Evolutionary conservation across 2,888 invertebrate species (phyloP), one percentile per base, ranked within the genome.

Genomic region (Andrena praecox): DNA sequence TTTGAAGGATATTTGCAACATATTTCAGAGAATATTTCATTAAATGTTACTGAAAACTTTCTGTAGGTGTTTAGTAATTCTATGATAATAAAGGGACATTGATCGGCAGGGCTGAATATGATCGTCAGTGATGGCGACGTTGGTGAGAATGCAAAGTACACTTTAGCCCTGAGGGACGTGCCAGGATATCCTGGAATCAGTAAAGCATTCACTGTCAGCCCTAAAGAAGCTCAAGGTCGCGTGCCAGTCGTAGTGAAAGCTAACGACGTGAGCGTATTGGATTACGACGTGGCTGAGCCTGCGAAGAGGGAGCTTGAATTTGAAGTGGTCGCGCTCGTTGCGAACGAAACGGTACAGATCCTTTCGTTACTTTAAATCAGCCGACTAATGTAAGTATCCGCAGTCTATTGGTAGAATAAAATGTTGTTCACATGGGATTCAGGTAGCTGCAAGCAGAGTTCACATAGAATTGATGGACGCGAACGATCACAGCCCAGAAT

Each of bases 401-500:
- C 42, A 5, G 2, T 29, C n/a, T 7, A 31, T 7, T 20, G 5
- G 6, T 27, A 56, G 24, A 56, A 10, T 52, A 12, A 31, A 54
- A 62, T n/a, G 0, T n/a, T 24, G 0, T 10, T 35, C 1, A 8
- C 64, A 48, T 31, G 2, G 20, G 27, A 35, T 66, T 1, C 20
- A 96, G 93, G 94, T 95, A 68, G 95, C 96, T 7, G 95, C 95
- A 56, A 95, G 96, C 0, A 94, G 95, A 86, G 95, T 97, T 0
- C 96, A 96, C 71, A 95, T 96, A 1, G 95, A 96, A 84, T 93
- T 98, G 0, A 90, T 96, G 42, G 98, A 98, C 92, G 96, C 96
- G 68, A 98, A 98, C 90, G 98, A 98, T 88, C 98, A 98, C 89
- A 94, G 96, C 0, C 98, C 98, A 0, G 93, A 96, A 52, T 97